Evolutionary conservation across 2,113 vertebrate genomes (phyloP), one percentile per base, ranked within the genome.

Genomic region (Alosa alosa): DNA sequence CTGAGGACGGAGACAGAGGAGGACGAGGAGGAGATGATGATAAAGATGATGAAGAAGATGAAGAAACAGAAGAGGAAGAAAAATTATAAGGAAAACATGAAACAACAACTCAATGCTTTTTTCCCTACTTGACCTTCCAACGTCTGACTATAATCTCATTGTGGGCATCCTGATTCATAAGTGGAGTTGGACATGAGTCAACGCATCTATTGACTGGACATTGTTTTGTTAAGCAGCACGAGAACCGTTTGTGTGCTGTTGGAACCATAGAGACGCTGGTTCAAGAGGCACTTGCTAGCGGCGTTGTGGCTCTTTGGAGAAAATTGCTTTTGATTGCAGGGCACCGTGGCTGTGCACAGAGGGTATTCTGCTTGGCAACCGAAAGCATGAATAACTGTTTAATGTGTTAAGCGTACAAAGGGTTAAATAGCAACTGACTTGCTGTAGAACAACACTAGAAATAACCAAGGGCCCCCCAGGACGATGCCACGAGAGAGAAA

Each of bases 1-100:
- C 96, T 99, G 93, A 88, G 25, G 72, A 87, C 85, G 49, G 78
- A 31, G 46, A 20, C 22, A 78, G 4, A 84, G 49, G 22, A 15
- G 8, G 64, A 36, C 2, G n/a, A 11, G 11, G n/a, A 10, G 9
- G n/a, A 36, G 8, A 5, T 31, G 31, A 10, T 17, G 31, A 75
- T 4, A 10, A 17, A 36, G 4, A 39, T 15, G 68, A 39, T 13
- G 68, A 39, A 75, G 11, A 39, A 13, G 25, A 39, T 10, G 25
- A 31, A 9, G 13, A 6, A 72, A 2, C 2, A 72, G 25, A 36
- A 68, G n/a, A 68, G 25, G 60, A 68, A 68, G 60, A 68, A 68
- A 7, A 72, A 72, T 5, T 0, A 72, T 22, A 64, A 64, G 60
- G n/a, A 64, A 52, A n/a, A n/a, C 18, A 31, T 31, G 7, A 72